Evolutionary conservation across 1,140 invertebrate genomes (phyloP).

Genomic region (Cheumatopsyche charites): DNA sequence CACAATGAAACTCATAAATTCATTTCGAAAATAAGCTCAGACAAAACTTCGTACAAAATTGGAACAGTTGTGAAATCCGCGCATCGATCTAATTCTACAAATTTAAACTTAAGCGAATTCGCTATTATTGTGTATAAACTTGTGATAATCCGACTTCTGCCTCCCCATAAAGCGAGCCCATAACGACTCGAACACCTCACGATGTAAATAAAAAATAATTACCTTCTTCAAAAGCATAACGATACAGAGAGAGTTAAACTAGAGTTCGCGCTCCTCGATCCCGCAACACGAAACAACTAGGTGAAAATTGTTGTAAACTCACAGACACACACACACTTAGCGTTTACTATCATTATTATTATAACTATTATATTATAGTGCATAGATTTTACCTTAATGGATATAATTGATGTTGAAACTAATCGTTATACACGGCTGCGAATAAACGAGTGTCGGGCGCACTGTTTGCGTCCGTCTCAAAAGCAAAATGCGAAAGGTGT

Average conservation of each 20-base stretch:
- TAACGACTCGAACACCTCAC: constrained; percentile 40
- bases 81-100: constrained; percentile 40
- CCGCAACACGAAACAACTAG: constrained; percentile 2
- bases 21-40: no score
- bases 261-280: not conserved
- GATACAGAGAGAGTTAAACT: not conserved
- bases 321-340: constrained; percentile 5
- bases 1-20: no score
- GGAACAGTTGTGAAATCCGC: constrained; percentile 20
- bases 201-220: constrained; percentile 40
- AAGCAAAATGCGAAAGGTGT: constrained; percentile 38
- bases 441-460: constrained; percentile 38
- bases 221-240: constrained; percentile 11
- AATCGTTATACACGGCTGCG: constrained; percentile 44
- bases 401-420: constrained; percentile 47
- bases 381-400: constrained; percentile 35
- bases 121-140: constrained; percentile 33
- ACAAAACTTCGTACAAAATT: no score
- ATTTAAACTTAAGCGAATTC: constrained; percentile 23
- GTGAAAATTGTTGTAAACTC: constrained; percentile 35
- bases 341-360: constrained; percentile 2
- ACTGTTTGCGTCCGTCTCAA: constrained; percentile 26
- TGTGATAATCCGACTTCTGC: constrained; percentile 34
- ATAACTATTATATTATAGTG: constrained; percentile 29
- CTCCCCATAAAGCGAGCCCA: not conserved